These are phyloP conservation scores for Montipora capricornis DNA, from an alignment of 64 coral and sea anemone genomes.

Conservation along the genomic window DNA sequence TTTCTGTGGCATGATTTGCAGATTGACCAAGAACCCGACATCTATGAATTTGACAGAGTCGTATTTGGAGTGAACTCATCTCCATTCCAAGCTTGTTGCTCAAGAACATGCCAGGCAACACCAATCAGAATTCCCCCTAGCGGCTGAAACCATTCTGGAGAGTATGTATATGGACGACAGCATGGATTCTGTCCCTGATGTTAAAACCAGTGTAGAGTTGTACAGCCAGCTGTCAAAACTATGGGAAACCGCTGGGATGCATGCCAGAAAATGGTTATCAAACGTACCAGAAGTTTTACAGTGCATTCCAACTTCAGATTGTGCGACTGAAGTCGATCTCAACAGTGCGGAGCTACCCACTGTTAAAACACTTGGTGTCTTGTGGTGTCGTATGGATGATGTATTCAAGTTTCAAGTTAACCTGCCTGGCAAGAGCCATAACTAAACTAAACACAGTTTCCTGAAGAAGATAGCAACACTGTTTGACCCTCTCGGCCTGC, in stretches of 20 bases:
- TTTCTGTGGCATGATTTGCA: conserved; percentile 18
- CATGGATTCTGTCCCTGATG: background rate
- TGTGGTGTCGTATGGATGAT: background rate
- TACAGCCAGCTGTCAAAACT: conserved; percentile 23
- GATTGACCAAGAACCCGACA: background rate
- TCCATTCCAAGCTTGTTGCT: conserved; percentile 42
- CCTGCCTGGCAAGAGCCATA: conserved; percentile 2
- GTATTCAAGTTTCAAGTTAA: conserved; percentile 15
- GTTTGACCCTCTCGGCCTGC: conserved; percentile 66
- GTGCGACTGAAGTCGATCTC: conserved; percentile 25
- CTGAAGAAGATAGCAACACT: conserved; percentile 17
- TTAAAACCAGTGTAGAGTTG: conserved; percentile 30
- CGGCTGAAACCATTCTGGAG: background rate
- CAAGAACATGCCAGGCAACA: conserved; percentile 35
- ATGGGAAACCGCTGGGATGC: conserved; percentile 22
- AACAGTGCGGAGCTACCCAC: background rate
- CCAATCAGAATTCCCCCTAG: conserved; percentile 9
- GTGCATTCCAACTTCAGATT: conserved; percentile 11
- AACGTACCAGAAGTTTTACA: conserved; percentile 10
- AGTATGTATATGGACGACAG: background rate
- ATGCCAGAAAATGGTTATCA: conserved; percentile 28
- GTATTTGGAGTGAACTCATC: conserved; percentile 18
- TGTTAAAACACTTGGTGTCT: background rate
- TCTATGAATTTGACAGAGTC: background rate
- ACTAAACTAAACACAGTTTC: background rate